A percentile compares a stretch with the other conserved stretches of the same genome.
phyloP scores from a whole-genome alignment of 2,888 invertebrate species.

The Maniola hyperantus region DNA sequence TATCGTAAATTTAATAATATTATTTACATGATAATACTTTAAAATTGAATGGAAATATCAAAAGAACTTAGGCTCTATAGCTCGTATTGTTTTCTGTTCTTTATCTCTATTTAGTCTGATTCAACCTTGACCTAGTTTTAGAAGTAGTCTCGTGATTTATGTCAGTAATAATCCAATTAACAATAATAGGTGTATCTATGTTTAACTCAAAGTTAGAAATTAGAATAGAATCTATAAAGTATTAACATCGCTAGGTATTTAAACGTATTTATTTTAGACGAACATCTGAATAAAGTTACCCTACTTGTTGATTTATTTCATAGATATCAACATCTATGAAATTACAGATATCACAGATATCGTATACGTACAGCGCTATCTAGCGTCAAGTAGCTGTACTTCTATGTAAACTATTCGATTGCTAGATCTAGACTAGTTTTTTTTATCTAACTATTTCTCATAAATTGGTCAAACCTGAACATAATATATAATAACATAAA shows the following conservation, averaged over 20 bases:
- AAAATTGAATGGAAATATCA: background rate
- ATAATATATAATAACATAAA: no score
- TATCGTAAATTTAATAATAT: background rate
- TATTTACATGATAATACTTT: slow-evolving; percentile 1
- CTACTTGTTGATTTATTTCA: background rate
- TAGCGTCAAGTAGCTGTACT: slow-evolving; percentile 10
- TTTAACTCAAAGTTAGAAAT: background rate
- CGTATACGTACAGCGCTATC: background rate
- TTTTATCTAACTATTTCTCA: no score
- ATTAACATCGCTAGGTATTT: no score
- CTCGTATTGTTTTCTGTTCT: slow-evolving; percentile 32
- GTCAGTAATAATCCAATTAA: slow-evolving; percentile 20
- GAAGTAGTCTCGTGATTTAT: slow-evolving; percentile 57
- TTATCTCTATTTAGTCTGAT: slow-evolving; percentile 50
- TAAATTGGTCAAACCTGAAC: no score
- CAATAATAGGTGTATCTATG: background rate
- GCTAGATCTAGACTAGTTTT: background rate
- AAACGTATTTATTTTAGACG: no score
- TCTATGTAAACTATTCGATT: background rate
- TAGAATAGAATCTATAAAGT: background rate
- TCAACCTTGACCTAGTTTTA: slow-evolving; percentile 67
- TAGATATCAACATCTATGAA: background rate
- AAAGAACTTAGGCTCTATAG: slow-evolving; percentile 9
- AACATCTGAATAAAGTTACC: no score
- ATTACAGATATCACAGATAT: background rate